Evolutionary conservation across 2,113 vertebrate genomes (phyloP).

Genomic region (Antechinus flavipes): DNA sequence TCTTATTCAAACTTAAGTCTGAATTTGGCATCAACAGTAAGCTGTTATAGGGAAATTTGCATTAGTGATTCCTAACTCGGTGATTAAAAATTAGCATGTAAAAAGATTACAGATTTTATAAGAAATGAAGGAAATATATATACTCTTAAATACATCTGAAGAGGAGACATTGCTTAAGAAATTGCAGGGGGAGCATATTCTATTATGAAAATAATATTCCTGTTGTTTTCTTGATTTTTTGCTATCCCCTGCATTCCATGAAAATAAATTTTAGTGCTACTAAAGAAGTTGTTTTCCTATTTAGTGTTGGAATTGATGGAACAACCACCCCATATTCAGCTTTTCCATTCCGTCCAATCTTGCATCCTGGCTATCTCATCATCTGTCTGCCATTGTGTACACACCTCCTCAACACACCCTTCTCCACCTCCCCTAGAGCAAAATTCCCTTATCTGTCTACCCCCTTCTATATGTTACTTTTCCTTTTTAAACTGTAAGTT

Average conservation of each 20-base stretch:
- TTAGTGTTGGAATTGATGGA: background rate
- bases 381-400: background rate
- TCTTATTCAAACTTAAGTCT: constrained; percentile 29
- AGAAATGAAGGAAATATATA: background rate
- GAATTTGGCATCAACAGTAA: background rate
- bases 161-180: background rate
- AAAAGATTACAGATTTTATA: background rate
- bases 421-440: background rate
- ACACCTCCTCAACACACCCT: background rate
- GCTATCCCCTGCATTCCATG: background rate
- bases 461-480: background rate
- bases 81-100: background rate
- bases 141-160: background rate
- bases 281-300: background rate
- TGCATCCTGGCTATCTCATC: background rate
- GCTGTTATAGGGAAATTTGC: constrained; percentile 35
- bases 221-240: background rate
- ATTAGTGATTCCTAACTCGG: constrained; percentile 38
- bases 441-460: background rate
- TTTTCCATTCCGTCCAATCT: background rate
- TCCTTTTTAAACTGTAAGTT: background rate
- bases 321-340: background rate
- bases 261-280: background rate
- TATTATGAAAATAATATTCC: background rate
- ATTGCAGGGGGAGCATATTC: background rate